A percentile compares a stretch with the other conserved stretches of the same genome.
These are phyloP conservation scores for Tokudaia muenninki DNA, from an alignment of 2,797 vertebrate species.

Conservation along the genomic window DNA sequence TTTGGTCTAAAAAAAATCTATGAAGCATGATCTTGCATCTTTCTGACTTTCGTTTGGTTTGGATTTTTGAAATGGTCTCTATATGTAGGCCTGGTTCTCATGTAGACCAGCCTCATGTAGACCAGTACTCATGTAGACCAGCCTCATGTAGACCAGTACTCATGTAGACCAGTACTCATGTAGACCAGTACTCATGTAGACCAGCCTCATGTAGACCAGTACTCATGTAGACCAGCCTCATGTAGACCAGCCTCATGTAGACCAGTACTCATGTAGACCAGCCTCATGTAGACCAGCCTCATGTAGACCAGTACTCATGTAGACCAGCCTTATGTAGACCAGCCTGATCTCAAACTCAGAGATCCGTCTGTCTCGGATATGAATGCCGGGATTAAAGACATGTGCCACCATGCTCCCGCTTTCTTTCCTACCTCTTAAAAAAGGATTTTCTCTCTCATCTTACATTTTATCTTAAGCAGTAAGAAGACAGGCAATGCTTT, in stretches of 20 bases:
- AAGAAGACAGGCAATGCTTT: slow-evolving; percentile 7
- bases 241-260: too few relatives aligned
- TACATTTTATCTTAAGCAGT: slow-evolving; percentile 35
- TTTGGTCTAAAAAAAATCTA: slow-evolving; percentile 43
- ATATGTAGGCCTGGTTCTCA: background rate
- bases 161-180: too few relatives aligned
- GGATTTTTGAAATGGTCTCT: background rate
- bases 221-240: too few relatives aligned
- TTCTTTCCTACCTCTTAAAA: slow-evolving; percentile 24
- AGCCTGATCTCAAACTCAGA: background rate
- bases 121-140: too few relatives aligned
- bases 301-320: too few relatives aligned
- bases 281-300: too few relatives aligned
- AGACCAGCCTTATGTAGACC: background rate
- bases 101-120: too few relatives aligned
- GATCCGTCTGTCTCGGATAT: background rate
- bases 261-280: too few relatives aligned
- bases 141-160: too few relatives aligned
- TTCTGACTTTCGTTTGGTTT: background rate
- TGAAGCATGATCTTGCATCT: slow-evolving; percentile 40
- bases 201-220: too few relatives aligned
- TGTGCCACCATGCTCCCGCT: background rate
- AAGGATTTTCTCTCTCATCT: slow-evolving; percentile 45
- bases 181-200: too few relatives aligned
- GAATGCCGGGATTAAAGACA: background rate